Evolutionary conservation across 2,797 vertebrate species (phyloP), one percentile per base, ranked within the genome.

Genomic region (Sardinella longiceps): DNA sequence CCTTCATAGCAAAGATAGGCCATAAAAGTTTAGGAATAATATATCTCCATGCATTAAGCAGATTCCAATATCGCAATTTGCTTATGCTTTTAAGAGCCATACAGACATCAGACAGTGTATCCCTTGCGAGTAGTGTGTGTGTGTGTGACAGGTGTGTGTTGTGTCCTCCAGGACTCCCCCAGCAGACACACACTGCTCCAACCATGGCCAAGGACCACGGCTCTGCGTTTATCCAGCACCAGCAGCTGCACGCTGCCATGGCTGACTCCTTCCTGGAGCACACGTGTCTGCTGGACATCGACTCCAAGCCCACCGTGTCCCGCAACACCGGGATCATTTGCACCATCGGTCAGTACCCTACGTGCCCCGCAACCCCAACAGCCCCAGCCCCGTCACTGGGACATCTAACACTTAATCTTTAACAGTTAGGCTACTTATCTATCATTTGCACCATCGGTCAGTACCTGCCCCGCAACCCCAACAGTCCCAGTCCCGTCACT

Each of bases 291-390:
- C 92, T 99, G 94, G 97, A 99, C 94, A 99, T 99, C 0, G 98
- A 99, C 93, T 99, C 98, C 0, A 93, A 96, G 15, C 97, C 98
- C 0, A 95, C 97, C 82, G 96, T 95, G 0, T 97, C 98, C 18
- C 96, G 98, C 39, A 99, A 99, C 95, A 99, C 98, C 0, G 97
- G 98, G 94, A 99, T 99, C 91, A 95, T 99, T 93, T 99, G 98
- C 91, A 99, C 98, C 85, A 99, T 99, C 0, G 98, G 98, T 99
- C 91, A 85, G 97, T 58, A 14, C 12, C 0, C 51, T 77, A 81
- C 15, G 6, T 56, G 23, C 14, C 84, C 25, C 83, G 45, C n/a
- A 50, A 0, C 12, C 14, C 5, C 14, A 53, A 15, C 11, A 53
- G 14, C 51, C 4, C 12, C 51, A 43, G 43, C 2, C 4, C 43